Conservation (phyloP, 2,113 vertebrate genomes). For the Gymnarchus niloticus region DNA sequence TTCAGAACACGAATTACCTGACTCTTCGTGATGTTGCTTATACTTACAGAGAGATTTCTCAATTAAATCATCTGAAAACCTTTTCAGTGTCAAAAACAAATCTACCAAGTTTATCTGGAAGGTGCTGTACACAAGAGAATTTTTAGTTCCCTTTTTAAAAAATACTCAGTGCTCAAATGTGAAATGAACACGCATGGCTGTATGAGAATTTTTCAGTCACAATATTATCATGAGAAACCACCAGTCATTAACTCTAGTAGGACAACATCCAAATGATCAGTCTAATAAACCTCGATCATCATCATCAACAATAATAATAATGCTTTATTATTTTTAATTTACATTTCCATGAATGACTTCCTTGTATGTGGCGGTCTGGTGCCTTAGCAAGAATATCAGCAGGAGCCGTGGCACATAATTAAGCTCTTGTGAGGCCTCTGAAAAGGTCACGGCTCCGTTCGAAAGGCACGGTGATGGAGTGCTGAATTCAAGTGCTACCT, state of each 20-base stretch:
- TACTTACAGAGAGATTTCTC: neutral
- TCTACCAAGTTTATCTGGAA: neutral
- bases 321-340: neutral
- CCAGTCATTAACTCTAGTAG: no score
- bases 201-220: neutral
- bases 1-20: neutral
- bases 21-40: neutral
- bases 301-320: neutral
- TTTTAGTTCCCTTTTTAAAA: neutral
- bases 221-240: neutral
- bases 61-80: neutral
- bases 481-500: constrained; percentile 16
- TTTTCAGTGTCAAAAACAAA: neutral
- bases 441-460: constrained; percentile 27
- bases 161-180: neutral
- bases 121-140: neutral
- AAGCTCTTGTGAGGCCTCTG: constrained; percentile 28
- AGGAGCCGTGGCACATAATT: neutral
- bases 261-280: constrained; percentile 3
- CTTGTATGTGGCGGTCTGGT: neutral
- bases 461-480: constrained; percentile 23
- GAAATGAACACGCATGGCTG: neutral
- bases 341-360: neutral
- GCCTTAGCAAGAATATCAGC: constrained; percentile 6
- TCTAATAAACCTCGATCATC: neutral